phyloP scores from a whole-genome alignment of 2,797 vertebrate species.

The Mus spretus region DNA sequence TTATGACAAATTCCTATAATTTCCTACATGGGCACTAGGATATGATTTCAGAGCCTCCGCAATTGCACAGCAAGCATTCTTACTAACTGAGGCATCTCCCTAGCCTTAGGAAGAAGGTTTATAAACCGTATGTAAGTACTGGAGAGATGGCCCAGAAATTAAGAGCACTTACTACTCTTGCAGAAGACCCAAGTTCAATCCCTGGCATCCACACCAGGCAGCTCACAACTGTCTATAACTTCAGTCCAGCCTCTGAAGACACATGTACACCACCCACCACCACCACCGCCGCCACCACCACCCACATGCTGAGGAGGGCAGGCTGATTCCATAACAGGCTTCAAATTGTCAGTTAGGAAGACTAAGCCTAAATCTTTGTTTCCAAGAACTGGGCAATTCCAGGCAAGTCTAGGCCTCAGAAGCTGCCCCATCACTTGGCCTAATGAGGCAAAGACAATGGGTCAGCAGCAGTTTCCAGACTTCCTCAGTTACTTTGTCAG shows the following conservation, averaged over 20 bases:
- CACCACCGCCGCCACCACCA: not conserved
- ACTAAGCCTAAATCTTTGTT: not conserved
- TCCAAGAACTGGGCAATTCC: not conserved
- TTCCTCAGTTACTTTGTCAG: not conserved
- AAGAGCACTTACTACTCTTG: not conserved
- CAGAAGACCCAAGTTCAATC: not conserved
- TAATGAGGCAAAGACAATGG: not conserved
- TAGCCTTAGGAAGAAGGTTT: not conserved
- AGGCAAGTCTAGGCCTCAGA: not conserved
- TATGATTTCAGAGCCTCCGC: no score
- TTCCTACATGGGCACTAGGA: no score
- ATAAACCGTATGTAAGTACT: not conserved
- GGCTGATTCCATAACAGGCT: not conserved
- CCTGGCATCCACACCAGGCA: not conserved
- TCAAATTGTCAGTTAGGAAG: not conserved
- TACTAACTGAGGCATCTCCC: not conserved
- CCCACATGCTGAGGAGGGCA: not conserved
- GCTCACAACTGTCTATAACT: not conserved
- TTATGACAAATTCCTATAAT: no score
- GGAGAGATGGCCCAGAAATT: not conserved
- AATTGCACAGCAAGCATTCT: not conserved
- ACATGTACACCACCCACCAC: not conserved
- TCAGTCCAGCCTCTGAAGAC: not conserved
- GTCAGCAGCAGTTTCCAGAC: not conserved
- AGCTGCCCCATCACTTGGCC: not conserved